Evolutionary conservation across 2,888 invertebrate genomes (phyloP), one percentile per base, ranked within the genome.

Genomic region (Drosophila kokeensis): DNA sequence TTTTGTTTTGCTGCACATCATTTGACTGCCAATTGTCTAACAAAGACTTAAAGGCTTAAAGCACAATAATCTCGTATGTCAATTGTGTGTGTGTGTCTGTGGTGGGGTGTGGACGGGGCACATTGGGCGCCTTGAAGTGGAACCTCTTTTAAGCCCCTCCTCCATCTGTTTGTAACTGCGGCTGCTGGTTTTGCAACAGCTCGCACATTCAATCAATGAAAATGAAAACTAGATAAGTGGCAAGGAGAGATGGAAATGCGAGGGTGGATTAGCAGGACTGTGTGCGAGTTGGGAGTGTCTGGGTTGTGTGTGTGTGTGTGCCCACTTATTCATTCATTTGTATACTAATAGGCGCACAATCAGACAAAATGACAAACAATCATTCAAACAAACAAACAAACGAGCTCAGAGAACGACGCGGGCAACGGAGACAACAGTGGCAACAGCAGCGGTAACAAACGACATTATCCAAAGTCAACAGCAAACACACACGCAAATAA

Each of bases 381-480:
- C 85, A 76, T 82, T 79, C 85, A 85, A 83, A 89, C 82, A 87
- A 72, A 76, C 74, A 57, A 60, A 69, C 63, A 73, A 13, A 27
- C 45, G 21, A 21, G 15, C 45, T 8, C 27, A 64, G 63, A 63
- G 49, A 69, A 50, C 75, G 50, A 61, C 42, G 68, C 49, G 29
- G 42, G 45, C 55, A 38, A 55, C 38, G 13, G n/a, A 32, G 52
- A 34, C 18, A 38, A 55, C 27, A 38, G 55, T 30, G 60, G 66
- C 64, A 29, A 60, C 62, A 65, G 57, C 74, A 66, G 62, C 60
- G 54, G 67, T 81, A 79, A 81, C 84, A 86, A 88, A 88, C 88
- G 88, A 86, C 81, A 85, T 85, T 85, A 85, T 85, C 84, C 88
- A 88, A 88, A 88, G 84, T 88, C 88, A 85, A 85, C 88, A 84